Conservation (phyloP, 2,888 invertebrate genomes). For the Lithophane ornitopus region DNA sequence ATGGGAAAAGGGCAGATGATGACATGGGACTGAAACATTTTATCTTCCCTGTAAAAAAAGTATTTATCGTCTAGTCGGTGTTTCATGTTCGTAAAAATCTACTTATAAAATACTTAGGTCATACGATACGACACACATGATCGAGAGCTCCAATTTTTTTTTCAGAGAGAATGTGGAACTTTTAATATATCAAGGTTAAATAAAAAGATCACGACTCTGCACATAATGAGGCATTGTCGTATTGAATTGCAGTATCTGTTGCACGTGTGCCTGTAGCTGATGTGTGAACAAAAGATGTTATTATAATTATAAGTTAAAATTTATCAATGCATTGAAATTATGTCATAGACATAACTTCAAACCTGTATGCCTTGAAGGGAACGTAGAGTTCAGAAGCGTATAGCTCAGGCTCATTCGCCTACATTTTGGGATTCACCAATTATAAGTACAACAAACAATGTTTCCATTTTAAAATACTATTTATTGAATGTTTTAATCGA, state of each 20-base stretch:
- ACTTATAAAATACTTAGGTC: not conserved
- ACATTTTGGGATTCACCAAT: not conserved
- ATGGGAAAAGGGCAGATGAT: no score
- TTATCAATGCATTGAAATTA: constrained; percentile 17
- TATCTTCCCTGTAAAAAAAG: not conserved
- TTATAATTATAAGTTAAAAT: not conserved
- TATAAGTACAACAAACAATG: no score
- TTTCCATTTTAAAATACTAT: no score
- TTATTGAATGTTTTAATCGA: not conserved
- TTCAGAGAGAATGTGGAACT: constrained; percentile 58
- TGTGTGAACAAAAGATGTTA: constrained; percentile 5
- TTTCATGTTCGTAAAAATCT: not conserved
- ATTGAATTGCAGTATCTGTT: constrained; percentile 21
- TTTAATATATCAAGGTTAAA: constrained; percentile 64
- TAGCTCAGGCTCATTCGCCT: no score
- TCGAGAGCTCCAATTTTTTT: constrained; percentile 42
- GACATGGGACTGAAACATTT: not conserved
- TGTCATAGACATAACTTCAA: not conserved
- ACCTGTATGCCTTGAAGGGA: not conserved
- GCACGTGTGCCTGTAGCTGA: constrained; percentile 1
- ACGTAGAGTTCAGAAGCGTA: not conserved
- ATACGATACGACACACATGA: not conserved
- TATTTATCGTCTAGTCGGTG: no score
- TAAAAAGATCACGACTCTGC: constrained; percentile 40
- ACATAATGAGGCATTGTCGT: constrained; percentile 35